Evolutionary conservation across 2,113 vertebrate genomes (phyloP).

Genomic region (Sisor rabdophorus): DNA sequence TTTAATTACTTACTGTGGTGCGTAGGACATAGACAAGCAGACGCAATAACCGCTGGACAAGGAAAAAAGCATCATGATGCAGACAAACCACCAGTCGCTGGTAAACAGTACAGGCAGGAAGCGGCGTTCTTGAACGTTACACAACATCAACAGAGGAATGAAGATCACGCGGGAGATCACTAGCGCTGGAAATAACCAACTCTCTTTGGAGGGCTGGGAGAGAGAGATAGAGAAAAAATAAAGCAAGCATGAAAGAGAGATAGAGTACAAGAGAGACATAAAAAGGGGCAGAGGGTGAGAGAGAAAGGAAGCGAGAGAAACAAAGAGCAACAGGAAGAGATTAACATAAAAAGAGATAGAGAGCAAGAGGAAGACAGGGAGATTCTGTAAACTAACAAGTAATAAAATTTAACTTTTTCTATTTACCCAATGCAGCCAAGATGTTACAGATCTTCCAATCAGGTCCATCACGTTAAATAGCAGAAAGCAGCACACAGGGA

Average conservation of each 20-base stretch:
- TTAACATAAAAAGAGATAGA: slow-evolving; percentile 47
- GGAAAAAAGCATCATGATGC: slow-evolving; percentile 78
- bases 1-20: slow-evolving; percentile 74
- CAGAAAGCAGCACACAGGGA: slow-evolving; percentile 80
- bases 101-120: slow-evolving; percentile 69
- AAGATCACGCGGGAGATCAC: slow-evolving; percentile 74
- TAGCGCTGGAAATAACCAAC: slow-evolving; percentile 69
- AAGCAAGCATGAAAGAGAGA: not conserved
- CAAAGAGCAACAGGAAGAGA: too few species aligned
- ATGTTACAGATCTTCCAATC: slow-evolving; percentile 75
- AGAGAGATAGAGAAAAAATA: not conserved
- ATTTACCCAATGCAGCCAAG: slow-evolving; percentile 74
- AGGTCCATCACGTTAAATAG: slow-evolving; percentile 80
- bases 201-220: slow-evolving; percentile 72
- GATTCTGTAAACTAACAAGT: not conserved
- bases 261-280: slow-evolving; percentile 61
- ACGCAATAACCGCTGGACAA: slow-evolving; percentile 81
- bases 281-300: not conserved
- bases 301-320: slow-evolving; percentile 63
- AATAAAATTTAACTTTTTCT: too few species aligned
- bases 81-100: slow-evolving; percentile 69
- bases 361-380: not conserved
- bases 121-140: slow-evolving; percentile 68
- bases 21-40: slow-evolving; percentile 85
- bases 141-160: slow-evolving; percentile 81